Evolutionary conservation across 2,113 vertebrate species (phyloP).

Genomic region (Takifugu bimaculatus): DNA sequence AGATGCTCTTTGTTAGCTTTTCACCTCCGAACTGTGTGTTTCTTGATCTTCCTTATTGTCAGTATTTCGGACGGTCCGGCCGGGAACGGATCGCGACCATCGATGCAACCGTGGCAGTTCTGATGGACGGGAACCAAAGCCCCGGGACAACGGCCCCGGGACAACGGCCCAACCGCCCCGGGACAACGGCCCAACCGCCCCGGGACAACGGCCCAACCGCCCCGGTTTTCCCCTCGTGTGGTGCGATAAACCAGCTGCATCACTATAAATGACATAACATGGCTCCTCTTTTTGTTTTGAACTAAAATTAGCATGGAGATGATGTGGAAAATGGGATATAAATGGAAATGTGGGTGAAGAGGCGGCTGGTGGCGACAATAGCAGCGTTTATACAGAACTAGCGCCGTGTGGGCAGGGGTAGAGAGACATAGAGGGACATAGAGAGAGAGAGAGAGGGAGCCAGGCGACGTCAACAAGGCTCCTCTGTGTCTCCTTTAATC

Average conservation of each 20-base stretch:
- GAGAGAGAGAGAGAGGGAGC: conserved; percentile 13
- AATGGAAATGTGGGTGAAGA: conserved; percentile 69
- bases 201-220: conserved; percentile 12
- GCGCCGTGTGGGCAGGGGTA: conserved; percentile 38
- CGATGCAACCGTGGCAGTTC: conserved; percentile 50
- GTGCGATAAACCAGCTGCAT: conserved; percentile 64
- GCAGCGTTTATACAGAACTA: conserved; percentile 63
- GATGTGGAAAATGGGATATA: conserved; percentile 68
- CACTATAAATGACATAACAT: conserved; percentile 67
- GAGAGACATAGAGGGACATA: conserved; percentile 10
- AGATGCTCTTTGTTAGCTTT: conserved; percentile 30
- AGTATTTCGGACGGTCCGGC: conserved; percentile 25
- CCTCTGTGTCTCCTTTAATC: conserved; percentile 63
- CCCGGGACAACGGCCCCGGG: no score
- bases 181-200: no score
- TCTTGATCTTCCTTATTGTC: conserved; percentile 32
- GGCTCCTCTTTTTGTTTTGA: conserved; percentile 38
- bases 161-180: no score
- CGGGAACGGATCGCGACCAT: conserved; percentile 32
- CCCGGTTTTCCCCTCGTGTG: conserved; percentile 27
- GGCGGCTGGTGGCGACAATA: conserved; percentile 57
- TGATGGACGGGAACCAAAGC: conserved; percentile 28
- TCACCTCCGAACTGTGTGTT: conserved; percentile 1
- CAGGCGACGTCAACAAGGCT: conserved; percentile 60
- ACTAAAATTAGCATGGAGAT: conserved; percentile 71